A percentile compares a stretch with the other conserved stretches of the same genome.
These are phyloP conservation scores for Tachina lurida DNA, from an alignment of 2,888 invertebrate genomes.

Conservation along the genomic window DNA sequence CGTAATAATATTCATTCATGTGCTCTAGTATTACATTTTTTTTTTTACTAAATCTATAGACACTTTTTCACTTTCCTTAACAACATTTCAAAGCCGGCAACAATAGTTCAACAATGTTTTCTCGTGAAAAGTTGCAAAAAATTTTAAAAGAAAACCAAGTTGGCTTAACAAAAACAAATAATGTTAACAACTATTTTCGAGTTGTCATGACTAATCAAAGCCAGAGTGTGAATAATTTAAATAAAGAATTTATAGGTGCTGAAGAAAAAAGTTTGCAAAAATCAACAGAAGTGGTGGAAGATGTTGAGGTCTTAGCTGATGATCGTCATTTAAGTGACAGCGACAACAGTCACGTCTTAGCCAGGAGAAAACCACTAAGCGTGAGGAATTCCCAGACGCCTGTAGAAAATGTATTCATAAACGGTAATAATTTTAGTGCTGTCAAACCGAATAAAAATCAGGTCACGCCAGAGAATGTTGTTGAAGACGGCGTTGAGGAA, in stretches of 20 bases:
- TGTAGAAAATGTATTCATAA: slow-evolving; percentile 57
- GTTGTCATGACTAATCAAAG: slow-evolving; percentile 31
- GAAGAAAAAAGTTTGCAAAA: slow-evolving; percentile 12
- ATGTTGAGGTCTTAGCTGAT: slow-evolving; percentile 10
- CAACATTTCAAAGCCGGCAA: slow-evolving; percentile 1
- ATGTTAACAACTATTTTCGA: slow-evolving; percentile 28
- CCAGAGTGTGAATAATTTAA: slow-evolving; percentile 27
- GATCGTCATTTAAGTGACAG: slow-evolving; percentile 6
- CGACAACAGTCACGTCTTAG: slow-evolving; percentile 5
- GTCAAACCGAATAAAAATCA: slow-evolving; percentile 57
- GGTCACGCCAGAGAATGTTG: slow-evolving; percentile 4
- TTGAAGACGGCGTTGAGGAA: slow-evolving; percentile 2
- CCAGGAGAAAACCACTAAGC: background rate
- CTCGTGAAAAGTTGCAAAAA: slow-evolving; percentile 72
- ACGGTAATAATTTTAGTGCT: slow-evolving; percentile 50
- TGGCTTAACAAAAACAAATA: slow-evolving; percentile 16
- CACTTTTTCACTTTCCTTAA: slow-evolving; percentile 22
- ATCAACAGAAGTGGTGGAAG: slow-evolving; percentile 8
- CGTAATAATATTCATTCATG: background rate
- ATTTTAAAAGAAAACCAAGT: slow-evolving; percentile 69
- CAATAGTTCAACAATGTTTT: slow-evolving; percentile 66
- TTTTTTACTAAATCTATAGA: too few relatives aligned
- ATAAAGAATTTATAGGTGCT: background rate
- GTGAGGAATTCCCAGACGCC: slow-evolving; percentile 52
- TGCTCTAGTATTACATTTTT: slow-evolving; percentile 8